Conservation (phyloP, 2,113 vertebrate genomes). For the Falco punctatus region DNA sequence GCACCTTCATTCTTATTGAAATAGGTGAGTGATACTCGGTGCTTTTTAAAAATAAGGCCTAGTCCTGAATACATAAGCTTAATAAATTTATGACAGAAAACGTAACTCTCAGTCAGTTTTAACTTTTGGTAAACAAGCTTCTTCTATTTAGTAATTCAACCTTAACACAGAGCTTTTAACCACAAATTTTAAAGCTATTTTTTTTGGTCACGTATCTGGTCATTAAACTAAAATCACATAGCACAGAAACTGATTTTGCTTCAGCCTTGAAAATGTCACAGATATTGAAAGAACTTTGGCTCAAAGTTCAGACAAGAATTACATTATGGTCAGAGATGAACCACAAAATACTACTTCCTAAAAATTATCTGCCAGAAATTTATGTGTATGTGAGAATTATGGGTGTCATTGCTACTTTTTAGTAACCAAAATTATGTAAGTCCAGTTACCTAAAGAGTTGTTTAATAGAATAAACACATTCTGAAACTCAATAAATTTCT, state of each 20-base stretch:
- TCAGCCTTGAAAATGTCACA: not conserved
- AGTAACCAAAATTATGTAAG: not conserved
- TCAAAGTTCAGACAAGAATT: not conserved
- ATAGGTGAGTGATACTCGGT: not conserved
- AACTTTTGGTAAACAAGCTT: not conserved
- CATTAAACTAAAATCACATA: not conserved
- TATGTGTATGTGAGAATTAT: not conserved
- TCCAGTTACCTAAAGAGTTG: not conserved
- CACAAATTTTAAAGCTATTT: not conserved
- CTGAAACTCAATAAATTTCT: not conserved
- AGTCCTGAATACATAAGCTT: not conserved
- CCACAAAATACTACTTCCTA: not conserved
- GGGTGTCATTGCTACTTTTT: not conserved
- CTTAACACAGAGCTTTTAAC: not conserved
- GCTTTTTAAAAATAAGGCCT: not conserved
- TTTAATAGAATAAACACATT: not conserved
- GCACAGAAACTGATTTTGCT: not conserved
- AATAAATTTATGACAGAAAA: not conserved
- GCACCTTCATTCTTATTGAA: not conserved
- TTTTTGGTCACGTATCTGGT: not conserved
- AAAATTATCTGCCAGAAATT: not conserved
- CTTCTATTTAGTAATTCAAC: not conserved
- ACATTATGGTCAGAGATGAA: not conserved
- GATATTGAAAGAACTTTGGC: not conserved
- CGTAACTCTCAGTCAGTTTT: not conserved